A percentile compares a stretch with the other conserved stretches of the same genome.
These are phyloP conservation scores for Crotalus adamanteus DNA, from an alignment of 2,797 vertebrate species.

Conservation along the genomic window DNA sequence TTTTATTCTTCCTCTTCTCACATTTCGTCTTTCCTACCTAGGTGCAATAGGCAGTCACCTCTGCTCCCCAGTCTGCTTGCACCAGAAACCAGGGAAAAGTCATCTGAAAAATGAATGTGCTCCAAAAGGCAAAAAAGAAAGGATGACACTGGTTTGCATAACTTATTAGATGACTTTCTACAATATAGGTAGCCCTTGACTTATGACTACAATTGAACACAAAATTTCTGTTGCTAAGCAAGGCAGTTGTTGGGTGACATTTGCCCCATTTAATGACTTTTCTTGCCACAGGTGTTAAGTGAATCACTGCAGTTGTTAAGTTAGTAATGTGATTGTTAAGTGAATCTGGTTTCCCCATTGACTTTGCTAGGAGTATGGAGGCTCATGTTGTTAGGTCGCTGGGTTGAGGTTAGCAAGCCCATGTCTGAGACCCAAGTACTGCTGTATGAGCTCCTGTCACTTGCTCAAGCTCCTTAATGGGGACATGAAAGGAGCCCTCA, in stretches of 20 bases:
- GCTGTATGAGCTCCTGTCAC: background rate
- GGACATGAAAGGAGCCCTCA: background rate
- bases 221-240: background rate
- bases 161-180: background rate
- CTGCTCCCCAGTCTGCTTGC: background rate
- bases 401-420: background rate
- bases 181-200: background rate
- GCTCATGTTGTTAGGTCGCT: fast-evolving
- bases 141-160: background rate
- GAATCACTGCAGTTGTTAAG: background rate
- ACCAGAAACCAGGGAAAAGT: background rate
- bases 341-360: background rate
- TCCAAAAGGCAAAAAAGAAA: background rate
- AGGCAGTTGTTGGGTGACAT: background rate
- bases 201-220: background rate
- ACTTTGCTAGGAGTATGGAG: background rate
- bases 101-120: background rate
- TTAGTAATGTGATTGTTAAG: background rate
- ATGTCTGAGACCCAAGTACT: background rate
- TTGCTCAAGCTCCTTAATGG: background rate
- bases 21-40: background rate
- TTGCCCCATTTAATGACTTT: background rate
- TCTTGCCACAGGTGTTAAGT: background rate
- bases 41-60: no score
- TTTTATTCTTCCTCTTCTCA: background rate